These are phyloP conservation scores for Metacarcinus magister DNA, from an alignment of 2,888 invertebrate species.

Conservation along the genomic window DNA sequence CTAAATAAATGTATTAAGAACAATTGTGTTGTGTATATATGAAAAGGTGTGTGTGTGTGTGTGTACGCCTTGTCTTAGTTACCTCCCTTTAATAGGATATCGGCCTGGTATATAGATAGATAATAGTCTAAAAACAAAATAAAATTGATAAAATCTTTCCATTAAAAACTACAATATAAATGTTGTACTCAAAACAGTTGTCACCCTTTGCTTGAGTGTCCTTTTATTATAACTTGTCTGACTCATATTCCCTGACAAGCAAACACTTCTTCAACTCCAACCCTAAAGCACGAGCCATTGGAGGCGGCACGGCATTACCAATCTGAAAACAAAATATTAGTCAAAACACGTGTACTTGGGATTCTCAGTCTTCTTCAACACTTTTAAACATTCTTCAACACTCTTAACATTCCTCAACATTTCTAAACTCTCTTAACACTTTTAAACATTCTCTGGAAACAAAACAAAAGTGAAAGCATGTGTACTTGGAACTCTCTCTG, in stretches of 20 bases:
- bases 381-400: background rate
- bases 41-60: too few relatives aligned
- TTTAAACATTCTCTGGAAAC: too few relatives aligned
- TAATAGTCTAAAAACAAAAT: background rate
- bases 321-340: conserved; percentile 85
- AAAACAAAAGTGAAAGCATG: too few relatives aligned
- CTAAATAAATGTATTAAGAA: too few relatives aligned
- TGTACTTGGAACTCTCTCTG: too few relatives aligned
- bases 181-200: background rate
- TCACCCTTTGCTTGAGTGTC: background rate
- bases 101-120: too few relatives aligned
- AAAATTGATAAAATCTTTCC: background rate
- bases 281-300: conserved; percentile 91
- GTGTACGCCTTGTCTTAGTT: too few relatives aligned
- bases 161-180: background rate
- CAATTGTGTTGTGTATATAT: too few relatives aligned
- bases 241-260: conserved; percentile 33
- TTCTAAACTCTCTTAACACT: too few relatives aligned
- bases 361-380: background rate
- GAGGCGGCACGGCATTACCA: conserved; percentile 95
- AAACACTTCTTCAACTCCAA: conserved; percentile 88
- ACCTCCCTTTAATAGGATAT: too few relatives aligned
- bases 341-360: too few relatives aligned
- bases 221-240: background rate
- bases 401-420: too few relatives aligned